Evolutionary conservation across 2,797 vertebrate species (phyloP).

Genomic region (Phoebastria nigripes): DNA sequence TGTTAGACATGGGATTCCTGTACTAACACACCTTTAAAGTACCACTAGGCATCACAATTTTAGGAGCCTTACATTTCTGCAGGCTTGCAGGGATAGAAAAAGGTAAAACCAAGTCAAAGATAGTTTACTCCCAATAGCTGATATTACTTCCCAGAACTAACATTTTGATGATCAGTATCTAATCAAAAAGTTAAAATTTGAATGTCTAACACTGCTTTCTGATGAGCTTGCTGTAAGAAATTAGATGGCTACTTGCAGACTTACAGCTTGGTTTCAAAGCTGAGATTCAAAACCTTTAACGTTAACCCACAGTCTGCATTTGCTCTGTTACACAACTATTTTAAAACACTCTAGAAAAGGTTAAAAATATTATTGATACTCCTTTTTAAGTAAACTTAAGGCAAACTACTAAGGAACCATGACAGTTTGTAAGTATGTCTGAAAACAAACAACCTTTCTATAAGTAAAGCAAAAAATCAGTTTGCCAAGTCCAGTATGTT

Average conservation of each 20-base stretch:
- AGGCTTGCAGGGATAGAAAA: not conserved
- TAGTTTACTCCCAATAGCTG: not conserved
- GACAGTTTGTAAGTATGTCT: not conserved
- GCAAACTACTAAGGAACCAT: not conserved
- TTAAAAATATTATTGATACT: not conserved
- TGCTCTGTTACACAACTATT: not conserved
- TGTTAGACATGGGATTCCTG: not conserved
- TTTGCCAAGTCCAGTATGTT: not conserved
- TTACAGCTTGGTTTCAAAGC: not conserved
- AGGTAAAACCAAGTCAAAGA: not conserved
- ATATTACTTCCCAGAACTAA: not conserved
- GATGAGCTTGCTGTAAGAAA: not conserved
- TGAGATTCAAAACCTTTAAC: not conserved
- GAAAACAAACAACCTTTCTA: not conserved
- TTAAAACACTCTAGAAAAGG: not conserved
- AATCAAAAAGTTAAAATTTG: not conserved
- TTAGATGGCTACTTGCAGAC: not conserved
- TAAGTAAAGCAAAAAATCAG: not conserved
- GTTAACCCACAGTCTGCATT: not conserved
- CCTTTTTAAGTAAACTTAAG: not conserved
- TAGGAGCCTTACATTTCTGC: not conserved
- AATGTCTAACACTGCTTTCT: not conserved
- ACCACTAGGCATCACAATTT: not conserved
- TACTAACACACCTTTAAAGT: not conserved
- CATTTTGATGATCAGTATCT: not conserved